Percentiles rank a stretch among this genome's conserved stretches.
Evolutionary conservation across 2,113 vertebrate species (phyloP).

Genomic region (Thunnus maccoyii): DNA sequence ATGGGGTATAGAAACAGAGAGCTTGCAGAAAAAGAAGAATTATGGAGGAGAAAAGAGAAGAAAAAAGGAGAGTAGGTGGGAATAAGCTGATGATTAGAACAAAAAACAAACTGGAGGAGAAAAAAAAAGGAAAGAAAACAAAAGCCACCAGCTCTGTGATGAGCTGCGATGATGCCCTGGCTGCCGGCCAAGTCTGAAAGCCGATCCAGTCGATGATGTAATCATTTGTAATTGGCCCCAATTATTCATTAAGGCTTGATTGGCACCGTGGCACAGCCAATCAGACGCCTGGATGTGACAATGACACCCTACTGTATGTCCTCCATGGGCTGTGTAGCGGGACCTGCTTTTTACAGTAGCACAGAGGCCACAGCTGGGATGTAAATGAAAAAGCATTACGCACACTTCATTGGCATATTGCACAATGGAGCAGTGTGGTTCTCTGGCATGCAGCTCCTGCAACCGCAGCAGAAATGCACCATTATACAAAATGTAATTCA

Average conservation of each 20-base stretch:
- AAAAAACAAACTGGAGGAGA: background rate
- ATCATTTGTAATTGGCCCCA: constrained; percentile 70
- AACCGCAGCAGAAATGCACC: background rate
- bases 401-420: background rate
- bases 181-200: constrained; percentile 24
- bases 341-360: constrained; percentile 7
- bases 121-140: background rate
- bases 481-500: background rate
- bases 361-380: constrained; percentile 9
- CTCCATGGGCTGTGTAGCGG: background rate
- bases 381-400: background rate
- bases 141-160: constrained; percentile 12
- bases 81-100: background rate
- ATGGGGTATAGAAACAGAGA: constrained; percentile 44
- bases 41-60: background rate
- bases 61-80: background rate
- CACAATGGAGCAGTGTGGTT: background rate
- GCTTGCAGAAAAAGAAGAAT: constrained; percentile 28
- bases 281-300: constrained; percentile 45
- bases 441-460: constrained; percentile 11
- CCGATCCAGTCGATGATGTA: constrained; percentile 68
- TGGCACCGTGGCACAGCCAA: constrained; percentile 54
- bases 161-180: constrained; percentile 28
- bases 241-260: constrained; percentile 55
- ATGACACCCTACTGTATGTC: background rate